Conservation (phyloP, 2,113 vertebrate species). For the Clupea harengus region DNA sequence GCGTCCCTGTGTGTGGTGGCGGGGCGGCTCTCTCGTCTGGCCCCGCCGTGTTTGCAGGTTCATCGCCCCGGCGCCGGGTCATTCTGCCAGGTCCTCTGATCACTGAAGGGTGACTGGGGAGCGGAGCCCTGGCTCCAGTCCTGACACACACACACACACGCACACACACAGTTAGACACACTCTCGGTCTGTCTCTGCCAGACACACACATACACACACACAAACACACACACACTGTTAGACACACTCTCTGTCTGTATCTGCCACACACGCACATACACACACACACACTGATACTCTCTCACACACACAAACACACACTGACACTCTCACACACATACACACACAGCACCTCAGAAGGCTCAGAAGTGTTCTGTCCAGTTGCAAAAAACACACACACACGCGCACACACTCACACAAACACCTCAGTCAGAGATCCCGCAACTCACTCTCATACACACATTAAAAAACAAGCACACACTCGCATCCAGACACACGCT, state of each 20-base stretch:
- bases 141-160: slow-evolving; percentile 37
- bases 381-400: not conserved
- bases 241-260: too few species aligned
- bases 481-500: not conserved
- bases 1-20: slow-evolving; percentile 67
- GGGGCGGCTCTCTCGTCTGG: slow-evolving; percentile 62
- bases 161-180: too few species aligned
- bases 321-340: not conserved
- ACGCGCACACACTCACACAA: not conserved
- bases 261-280: not conserved
- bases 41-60: slow-evolving; percentile 76
- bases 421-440: not conserved
- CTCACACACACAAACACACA: not conserved
- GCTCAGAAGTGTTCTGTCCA: not conserved
- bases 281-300: not conserved
- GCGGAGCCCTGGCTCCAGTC: slow-evolving; percentile 55
- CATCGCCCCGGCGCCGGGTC: slow-evolving; percentile 70
- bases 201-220: not conserved
- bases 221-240: not conserved
- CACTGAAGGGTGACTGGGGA: slow-evolving; percentile 70
- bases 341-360: not conserved
- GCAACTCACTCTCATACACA: slow-evolving; percentile 45
- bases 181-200: too few species aligned
- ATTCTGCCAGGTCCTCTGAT: slow-evolving; percentile 69
- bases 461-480: not conserved